Conservation (phyloP, 2,797 vertebrate species). For the Scleropages formosus region DNA sequence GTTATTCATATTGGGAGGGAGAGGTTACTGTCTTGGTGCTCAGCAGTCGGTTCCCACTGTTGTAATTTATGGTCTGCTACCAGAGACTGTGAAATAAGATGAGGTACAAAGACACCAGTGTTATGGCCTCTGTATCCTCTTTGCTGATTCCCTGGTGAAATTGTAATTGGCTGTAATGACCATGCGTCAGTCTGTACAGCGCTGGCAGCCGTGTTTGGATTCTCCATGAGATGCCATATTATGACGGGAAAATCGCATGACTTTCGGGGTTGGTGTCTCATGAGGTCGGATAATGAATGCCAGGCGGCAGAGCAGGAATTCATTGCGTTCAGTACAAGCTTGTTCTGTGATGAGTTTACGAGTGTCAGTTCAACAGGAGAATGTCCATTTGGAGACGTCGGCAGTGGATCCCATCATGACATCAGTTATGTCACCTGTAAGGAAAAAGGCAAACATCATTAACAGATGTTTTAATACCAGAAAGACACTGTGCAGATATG, state of each 20-base stretch:
- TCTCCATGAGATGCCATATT: constrained; percentile 17
- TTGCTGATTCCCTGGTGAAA: neutral
- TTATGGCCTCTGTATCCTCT: neutral
- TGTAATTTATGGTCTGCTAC: neutral
- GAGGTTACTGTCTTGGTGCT: neutral
- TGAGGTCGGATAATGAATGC: constrained; percentile 7
- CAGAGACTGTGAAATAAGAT: neutral
- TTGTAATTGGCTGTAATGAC: neutral
- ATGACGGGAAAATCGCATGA: constrained; percentile 18
- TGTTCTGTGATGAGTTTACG: constrained; percentile 28
- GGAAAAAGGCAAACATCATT: constrained; percentile 30
- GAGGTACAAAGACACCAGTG: neutral
- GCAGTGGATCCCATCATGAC: constrained; percentile 18
- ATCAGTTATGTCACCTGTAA: constrained; percentile 65
- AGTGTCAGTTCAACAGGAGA: constrained; percentile 21
- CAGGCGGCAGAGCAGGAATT: neutral
- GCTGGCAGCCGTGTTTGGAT: neutral
- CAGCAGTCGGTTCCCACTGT: neutral
- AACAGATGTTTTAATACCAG: neutral
- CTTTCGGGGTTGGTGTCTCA: neutral
- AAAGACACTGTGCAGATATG: too few relatives aligned
- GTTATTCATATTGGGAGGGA: neutral
- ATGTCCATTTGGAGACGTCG: constrained; percentile 22
- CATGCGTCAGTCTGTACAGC: neutral
- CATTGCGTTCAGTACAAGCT: constrained; percentile 22